Evolutionary conservation across 2,888 invertebrate species (phyloP).

Genomic region (Metellina segmentata): DNA sequence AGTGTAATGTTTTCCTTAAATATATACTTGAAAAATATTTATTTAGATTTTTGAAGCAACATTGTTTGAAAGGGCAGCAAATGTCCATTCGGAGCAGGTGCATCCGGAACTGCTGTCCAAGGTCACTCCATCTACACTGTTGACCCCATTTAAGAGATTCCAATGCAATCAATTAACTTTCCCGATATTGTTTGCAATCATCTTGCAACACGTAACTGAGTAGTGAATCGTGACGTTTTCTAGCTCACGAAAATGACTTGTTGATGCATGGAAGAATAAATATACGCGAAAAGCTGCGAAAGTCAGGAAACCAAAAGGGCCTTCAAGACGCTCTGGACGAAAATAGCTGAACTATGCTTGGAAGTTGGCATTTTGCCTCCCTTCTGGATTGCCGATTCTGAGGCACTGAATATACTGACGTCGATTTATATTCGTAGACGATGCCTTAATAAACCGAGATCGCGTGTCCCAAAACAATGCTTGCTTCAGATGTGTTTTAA

Average conservation of each 20-base stretch:
- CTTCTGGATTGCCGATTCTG: constrained; percentile 22
- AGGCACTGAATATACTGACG: constrained; percentile 31
- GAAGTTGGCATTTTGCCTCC: constrained; percentile 72
- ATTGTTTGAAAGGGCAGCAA: no score
- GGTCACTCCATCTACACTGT: constrained; percentile 29
- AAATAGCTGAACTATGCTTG: constrained; percentile 75
- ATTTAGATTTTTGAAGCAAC: no score
- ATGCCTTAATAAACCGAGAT: constrained; percentile 9
- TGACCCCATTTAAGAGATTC: constrained; percentile 54
- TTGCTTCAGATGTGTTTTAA: no score
- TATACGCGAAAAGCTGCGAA: constrained; percentile 6
- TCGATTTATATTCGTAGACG: constrained; percentile 34
- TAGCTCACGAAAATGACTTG: no score
- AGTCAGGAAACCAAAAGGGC: constrained; percentile 48
- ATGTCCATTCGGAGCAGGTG: constrained; percentile 18
- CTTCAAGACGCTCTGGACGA: constrained; percentile 54
- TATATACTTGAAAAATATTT: no score
- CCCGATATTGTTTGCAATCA: constrained; percentile 17
- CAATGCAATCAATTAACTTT: constrained; percentile 41
- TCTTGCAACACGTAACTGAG: no score
- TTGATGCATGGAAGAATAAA: neutral
- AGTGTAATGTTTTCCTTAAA: no score
- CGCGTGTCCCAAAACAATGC: neutral
- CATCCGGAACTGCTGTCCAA: constrained; percentile 36
- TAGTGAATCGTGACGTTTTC: no score